Base-by-base conservation (phyloP, 2,113 vertebrate species). In the Verasper variegatus region DNA sequence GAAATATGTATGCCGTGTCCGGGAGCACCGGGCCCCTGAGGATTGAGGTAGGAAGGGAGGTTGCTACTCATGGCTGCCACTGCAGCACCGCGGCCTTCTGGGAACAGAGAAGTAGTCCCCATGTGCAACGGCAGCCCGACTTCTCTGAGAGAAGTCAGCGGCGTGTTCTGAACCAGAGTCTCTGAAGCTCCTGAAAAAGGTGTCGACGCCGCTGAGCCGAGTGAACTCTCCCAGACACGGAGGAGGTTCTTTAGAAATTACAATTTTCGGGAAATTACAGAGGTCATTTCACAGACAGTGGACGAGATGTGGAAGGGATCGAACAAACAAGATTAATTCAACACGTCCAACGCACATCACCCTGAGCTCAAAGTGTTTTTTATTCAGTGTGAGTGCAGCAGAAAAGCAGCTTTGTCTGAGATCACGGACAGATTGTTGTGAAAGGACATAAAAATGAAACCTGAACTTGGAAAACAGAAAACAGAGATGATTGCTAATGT, bases 1-100 rank as follows among this genome's bases (percentile, higher is more conserved):
- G 74, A 92, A 92, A 92, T 90, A 93, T 92, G 88, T 64, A 91
- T 89, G 82, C 52, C 31, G 45, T 78, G 73, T 83, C 86, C 85
- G 12, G 77, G 78, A 86, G 84, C 75, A 26, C 15, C 0, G 11
- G 70, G 67, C 84, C 71, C 85, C 71, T 62, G 76, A 78, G 86
- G 82, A 74, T 73, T 40, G 35, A 51, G 60, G 68, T 66, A 35
- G 61, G 57, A 80, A 80, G 68, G 80, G 76, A 67, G 72, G 76
- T 18, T 80, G 82, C 67, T 68, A n/a, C 76, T 76, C 77, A 26
- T 47, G 64, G 76, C 76, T 79, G 69, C 70, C 68, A 65, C 74
- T 1, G 55, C 81, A 73, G 70, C 84, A 74, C 79, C 71, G 9
- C 37, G 40, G 81, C 71, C 76, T 81, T 73, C 56, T 71, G 84